Conservation (phyloP, 1,140 invertebrate genomes). For the Drosophila setifemur region DNA sequence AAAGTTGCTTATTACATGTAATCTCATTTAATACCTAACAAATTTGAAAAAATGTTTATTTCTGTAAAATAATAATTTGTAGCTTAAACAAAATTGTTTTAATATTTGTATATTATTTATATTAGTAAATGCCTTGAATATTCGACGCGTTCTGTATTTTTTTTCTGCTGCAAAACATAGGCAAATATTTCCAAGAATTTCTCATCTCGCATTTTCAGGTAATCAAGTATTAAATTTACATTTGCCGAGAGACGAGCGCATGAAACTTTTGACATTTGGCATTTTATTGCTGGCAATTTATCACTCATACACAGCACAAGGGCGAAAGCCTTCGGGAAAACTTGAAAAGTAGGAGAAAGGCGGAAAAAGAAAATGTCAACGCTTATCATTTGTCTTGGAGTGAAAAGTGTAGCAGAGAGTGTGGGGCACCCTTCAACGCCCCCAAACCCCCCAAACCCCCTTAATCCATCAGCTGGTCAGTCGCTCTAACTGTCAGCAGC, state of each 20-base stretch:
- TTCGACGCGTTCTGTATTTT: background rate
- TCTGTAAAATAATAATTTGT: too few species aligned
- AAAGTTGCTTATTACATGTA: too few species aligned
- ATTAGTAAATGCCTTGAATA: background rate
- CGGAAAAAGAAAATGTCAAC: constrained; percentile 42
- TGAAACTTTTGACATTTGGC: constrained; percentile 16
- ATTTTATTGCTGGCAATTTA: constrained; percentile 64
- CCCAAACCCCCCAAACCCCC: background rate
- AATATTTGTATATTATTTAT: background rate
- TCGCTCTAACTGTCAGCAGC: constrained; percentile 33
- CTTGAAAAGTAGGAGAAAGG: constrained; percentile 1
- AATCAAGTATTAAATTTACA: constrained; percentile 47
- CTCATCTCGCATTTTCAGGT: constrained; percentile 6
- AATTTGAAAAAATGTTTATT: too few species aligned
- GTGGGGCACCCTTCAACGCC: background rate
- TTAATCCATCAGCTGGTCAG: constrained; percentile 33
- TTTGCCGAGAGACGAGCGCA: background rate
- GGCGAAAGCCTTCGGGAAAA: background rate
- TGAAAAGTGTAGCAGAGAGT: constrained; percentile 12
- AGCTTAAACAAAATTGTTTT: too few species aligned
- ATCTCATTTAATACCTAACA: too few species aligned
- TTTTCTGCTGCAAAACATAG: background rate
- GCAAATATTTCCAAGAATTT: background rate
- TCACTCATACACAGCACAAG: constrained; percentile 32
- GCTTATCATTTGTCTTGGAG: constrained; percentile 61